Conservation (phyloP, 1,140 invertebrate genomes). For the Bactericera cockerelli region DNA sequence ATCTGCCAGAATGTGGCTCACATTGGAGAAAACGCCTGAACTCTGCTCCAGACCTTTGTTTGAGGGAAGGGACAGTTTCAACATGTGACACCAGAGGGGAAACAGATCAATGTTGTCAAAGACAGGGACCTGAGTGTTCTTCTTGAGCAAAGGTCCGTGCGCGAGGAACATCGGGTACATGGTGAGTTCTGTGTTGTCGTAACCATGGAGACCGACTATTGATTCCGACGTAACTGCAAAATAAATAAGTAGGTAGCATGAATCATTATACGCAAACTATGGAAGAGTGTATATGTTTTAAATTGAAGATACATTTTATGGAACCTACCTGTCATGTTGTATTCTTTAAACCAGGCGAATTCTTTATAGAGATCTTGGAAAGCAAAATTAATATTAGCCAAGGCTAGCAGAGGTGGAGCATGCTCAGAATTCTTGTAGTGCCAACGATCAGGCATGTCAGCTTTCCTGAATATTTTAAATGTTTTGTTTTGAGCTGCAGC, state of each 20-base stretch:
- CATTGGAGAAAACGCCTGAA: neutral
- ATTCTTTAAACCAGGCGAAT: neutral
- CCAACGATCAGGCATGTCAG: neutral
- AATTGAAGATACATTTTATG: too few species aligned
- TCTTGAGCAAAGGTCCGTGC: constrained; percentile 42
- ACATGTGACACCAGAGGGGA: constrained; percentile 34
- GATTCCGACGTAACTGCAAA: constrained; percentile 11
- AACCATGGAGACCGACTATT: constrained; percentile 44
- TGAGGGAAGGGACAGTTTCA: neutral
- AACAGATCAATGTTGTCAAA: constrained; percentile 50
- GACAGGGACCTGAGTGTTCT: constrained; percentile 31
- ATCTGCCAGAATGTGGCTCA: neutral
- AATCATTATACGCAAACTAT: too few species aligned
- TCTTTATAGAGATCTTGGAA: constrained; percentile 9
- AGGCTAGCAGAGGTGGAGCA: neutral
- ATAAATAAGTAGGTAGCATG: too few species aligned
- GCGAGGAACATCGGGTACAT: constrained; percentile 58
- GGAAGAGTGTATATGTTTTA: too few species aligned
- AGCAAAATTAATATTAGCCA: neutral
- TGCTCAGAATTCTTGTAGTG: neutral
- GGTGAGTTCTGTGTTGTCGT: constrained; percentile 36
- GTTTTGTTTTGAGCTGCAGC: neutral
- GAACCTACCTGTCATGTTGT: too few species aligned
- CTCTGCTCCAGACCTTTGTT: neutral
- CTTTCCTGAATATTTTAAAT: constrained; percentile 4